A percentile compares a stretch with the other conserved stretches of the same genome.
These are phyloP conservation scores for Atta cephalotes DNA, from an alignment of 1,140 invertebrate species.

Conservation along the genomic window DNA sequence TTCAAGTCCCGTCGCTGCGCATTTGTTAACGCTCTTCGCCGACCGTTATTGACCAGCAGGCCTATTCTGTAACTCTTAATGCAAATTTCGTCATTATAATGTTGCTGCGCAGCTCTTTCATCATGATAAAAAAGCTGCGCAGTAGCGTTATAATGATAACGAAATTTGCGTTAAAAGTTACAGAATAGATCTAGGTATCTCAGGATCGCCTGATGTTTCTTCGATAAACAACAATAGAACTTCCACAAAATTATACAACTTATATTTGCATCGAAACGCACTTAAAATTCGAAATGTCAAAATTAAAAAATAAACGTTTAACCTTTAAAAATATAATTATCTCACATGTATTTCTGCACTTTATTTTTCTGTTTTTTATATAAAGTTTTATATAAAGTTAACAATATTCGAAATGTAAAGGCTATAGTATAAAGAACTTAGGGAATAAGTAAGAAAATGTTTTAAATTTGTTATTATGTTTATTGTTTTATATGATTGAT, in stretches of 20 bases:
- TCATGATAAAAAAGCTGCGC: no score
- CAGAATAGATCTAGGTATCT: neutral
- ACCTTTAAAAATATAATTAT: neutral
- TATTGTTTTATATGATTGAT: no score
- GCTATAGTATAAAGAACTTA: no score
- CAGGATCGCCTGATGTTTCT: no score
- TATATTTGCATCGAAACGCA: neutral
- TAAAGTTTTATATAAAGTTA: constrained; percentile 18
- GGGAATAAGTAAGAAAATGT: no score
- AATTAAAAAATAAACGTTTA: neutral
- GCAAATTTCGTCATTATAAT: no score
- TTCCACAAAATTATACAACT: neutral
- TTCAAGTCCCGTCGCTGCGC: constrained; percentile 18
- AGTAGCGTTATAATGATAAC: no score
- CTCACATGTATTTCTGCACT: no score
- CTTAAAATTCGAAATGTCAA: neutral
- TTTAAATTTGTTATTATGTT: no score
- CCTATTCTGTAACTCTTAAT: no score
- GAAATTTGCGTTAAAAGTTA: no score
- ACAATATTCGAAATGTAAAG: neutral
- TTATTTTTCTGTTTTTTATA: neutral
- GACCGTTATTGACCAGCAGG: neutral
- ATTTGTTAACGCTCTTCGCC: constrained; percentile 7
- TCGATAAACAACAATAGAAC: neutral
- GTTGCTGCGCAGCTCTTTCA: no score